phyloP scores from a whole-genome alignment of 2,113 vertebrate species.

The Gavia stellata region DNA sequence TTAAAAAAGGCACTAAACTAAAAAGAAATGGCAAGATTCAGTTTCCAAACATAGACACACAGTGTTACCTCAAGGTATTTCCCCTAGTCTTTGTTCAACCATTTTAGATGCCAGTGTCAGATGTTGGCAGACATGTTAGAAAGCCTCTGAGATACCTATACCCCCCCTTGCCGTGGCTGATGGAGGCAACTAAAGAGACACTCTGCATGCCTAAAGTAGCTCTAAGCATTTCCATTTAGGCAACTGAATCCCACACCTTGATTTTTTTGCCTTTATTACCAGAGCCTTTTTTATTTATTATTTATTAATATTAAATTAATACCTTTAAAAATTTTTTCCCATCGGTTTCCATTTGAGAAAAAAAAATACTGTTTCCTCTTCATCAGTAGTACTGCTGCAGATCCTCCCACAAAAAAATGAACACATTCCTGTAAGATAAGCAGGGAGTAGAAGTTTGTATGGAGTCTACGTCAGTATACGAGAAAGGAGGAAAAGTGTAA shows the following conservation, averaged over 20 bases:
- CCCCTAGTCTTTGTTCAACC: not conserved
- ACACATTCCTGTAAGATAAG: not conserved
- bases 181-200: not conserved
- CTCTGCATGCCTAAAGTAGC: not conserved
- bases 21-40: not conserved
- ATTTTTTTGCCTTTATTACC: not conserved
- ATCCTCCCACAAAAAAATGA: not conserved
- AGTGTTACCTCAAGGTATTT: not conserved
- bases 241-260: not conserved
- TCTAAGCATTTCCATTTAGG: not conserved
- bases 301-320: not conserved
- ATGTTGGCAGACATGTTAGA: not conserved
- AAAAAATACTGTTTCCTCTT: not conserved
- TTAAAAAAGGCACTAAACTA: not conserved
- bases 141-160: not conserved
- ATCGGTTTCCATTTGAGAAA: not conserved
- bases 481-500: not conserved
- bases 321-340: not conserved
- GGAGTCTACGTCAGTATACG: too few species aligned
- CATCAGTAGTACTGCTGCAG: not conserved
- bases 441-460: not conserved
- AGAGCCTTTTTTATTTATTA: too few species aligned
- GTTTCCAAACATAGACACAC: not conserved
- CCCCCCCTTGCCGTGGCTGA: not conserved
- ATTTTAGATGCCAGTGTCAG: not conserved